Percentiles rank a stretch among this genome's conserved stretches.
These are phyloP conservation scores for Drosophila carrolli DNA, from an alignment of 1,140 invertebrate genomes.

Conservation along the genomic window DNA sequence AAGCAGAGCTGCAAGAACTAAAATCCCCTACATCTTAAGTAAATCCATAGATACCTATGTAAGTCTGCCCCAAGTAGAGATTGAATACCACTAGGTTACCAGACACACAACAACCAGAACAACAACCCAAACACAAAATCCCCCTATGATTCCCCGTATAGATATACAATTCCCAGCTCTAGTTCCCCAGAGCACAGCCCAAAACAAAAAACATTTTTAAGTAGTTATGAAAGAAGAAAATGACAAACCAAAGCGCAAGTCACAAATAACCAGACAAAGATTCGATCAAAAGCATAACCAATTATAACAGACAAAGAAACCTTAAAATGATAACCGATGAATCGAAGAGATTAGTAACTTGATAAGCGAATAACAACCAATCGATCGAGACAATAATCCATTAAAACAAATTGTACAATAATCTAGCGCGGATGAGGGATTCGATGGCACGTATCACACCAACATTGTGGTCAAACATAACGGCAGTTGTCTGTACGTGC, in stretches of 20 bases:
- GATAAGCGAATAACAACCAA: slow-evolving; percentile 36
- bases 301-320: slow-evolving; percentile 19
- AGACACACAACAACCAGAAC: slow-evolving; percentile 17
- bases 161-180: slow-evolving; percentile 33
- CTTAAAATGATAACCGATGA: slow-evolving; percentile 20
- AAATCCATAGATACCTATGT: slow-evolving; percentile 1
- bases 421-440: slow-evolving; percentile 98
- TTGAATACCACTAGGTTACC: slow-evolving; percentile 7
- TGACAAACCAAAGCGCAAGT: slow-evolving; percentile 67
- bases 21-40: slow-evolving; percentile 8
- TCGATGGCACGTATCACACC: slow-evolving; percentile 98
- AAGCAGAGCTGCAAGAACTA: slow-evolving; percentile 1
- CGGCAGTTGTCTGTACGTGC: slow-evolving; percentile 98
- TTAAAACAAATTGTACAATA: slow-evolving; percentile 82
- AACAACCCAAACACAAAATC: slow-evolving; percentile 23
- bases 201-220: slow-evolving; percentile 55
- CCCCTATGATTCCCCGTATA: slow-evolving; percentile 27
- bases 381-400: slow-evolving; percentile 64
- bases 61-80: slow-evolving; percentile 18
- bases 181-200: background rate
- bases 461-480: slow-evolving; percentile 98
- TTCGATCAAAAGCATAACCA: slow-evolving; percentile 27
- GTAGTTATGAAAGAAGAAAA: slow-evolving; percentile 39
- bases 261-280: slow-evolving; percentile 49
- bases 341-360: slow-evolving; percentile 9